Conservation (phyloP, 2,113 vertebrate genomes). For the Kobus ellipsiprymnus region DNA sequence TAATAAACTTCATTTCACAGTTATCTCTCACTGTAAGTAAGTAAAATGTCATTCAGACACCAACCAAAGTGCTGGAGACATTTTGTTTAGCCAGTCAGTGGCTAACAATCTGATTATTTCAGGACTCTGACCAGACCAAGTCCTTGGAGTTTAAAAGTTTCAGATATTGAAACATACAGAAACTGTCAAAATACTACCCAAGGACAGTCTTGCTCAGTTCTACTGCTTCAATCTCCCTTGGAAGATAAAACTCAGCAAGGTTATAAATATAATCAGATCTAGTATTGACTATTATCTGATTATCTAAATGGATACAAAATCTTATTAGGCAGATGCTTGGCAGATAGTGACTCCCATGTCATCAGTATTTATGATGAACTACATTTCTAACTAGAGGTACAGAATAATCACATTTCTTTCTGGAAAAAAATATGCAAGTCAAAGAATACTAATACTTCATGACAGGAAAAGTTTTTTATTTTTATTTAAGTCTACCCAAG, state of each 20-base stretch:
- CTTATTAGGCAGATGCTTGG: background rate
- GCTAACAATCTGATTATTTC: background rate
- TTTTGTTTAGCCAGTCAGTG: background rate
- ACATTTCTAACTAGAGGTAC: background rate
- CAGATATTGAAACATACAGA: background rate
- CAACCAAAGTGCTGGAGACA: background rate
- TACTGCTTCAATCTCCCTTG: background rate
- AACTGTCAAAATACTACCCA: background rate
- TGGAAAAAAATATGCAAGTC: background rate
- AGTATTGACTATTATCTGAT: background rate
- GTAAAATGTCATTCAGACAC: background rate
- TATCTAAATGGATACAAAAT: background rate
- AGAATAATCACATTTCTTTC: background rate
- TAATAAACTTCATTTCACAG: constrained; percentile 19
- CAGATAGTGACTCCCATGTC: background rate
- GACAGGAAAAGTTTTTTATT: background rate
- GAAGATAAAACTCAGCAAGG: background rate
- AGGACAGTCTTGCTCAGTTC: too few species aligned
- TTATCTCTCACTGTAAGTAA: background rate
- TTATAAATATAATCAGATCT: background rate
- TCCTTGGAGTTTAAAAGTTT: background rate
- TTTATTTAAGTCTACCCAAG: background rate
- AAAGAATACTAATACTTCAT: background rate
- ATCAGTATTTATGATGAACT: background rate
- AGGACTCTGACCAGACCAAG: background rate